phyloP scores from a whole-genome alignment of 2,888 invertebrate species.

The Trypoxylon attenuatum region DNA sequence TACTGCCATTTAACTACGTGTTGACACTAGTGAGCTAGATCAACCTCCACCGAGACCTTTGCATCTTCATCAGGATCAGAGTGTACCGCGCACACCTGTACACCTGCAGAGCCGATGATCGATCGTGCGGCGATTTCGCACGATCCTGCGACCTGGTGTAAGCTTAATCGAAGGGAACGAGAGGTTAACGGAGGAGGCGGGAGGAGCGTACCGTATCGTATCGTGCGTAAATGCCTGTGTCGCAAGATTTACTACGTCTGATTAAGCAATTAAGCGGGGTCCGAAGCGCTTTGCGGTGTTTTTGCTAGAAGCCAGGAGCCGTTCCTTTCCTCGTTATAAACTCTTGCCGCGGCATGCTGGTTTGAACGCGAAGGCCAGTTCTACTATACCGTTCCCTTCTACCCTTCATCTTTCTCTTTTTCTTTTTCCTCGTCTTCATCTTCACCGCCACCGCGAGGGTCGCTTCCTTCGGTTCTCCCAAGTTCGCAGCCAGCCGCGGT shows the following conservation, averaged over 20 bases:
- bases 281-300: constrained; percentile 53
- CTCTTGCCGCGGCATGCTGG: constrained; percentile 32
- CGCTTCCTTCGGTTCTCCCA: too few species aligned
- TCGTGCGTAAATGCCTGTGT: constrained; percentile 63
- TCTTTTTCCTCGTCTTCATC: not conserved
- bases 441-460: not conserved
- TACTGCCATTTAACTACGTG: too few species aligned
- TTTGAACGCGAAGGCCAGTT: too few species aligned
- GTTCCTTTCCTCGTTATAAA: constrained; percentile 57
- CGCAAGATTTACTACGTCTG: constrained; percentile 72
- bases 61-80: too few species aligned
- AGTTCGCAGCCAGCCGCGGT: too few species aligned
- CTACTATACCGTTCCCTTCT: constrained; percentile 16
- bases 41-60: too few species aligned
- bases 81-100: too few species aligned
- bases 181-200: not conserved
- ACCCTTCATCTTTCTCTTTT: not conserved
- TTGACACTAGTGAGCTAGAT: too few species aligned
- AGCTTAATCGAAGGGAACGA: not conserved
- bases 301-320: constrained; percentile 48
- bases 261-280: constrained; percentile 71
- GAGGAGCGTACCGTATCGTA: constrained; percentile 19
- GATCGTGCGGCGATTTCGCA: too few species aligned
- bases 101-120: too few species aligned
- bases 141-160: too few species aligned